A percentile compares a stretch with the other conserved stretches of the same genome.
Conservation (phyloP, 2,113 vertebrate species). For the Anthoscopus minutus region DNA sequence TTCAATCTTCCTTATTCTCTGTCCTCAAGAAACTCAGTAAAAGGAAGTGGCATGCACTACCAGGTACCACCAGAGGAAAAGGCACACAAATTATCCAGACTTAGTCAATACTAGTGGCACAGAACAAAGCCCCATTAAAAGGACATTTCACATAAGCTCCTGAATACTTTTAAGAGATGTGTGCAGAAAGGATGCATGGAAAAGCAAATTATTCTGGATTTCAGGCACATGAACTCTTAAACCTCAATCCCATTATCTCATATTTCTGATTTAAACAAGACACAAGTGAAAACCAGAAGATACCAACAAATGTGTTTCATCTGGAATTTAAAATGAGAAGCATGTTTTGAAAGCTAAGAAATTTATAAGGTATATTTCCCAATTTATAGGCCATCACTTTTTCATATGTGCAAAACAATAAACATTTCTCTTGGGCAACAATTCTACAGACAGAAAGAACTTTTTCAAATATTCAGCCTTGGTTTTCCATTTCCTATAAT, state of each 20-base stretch:
- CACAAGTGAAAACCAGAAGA: neutral
- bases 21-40: neutral
- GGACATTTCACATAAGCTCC: neutral
- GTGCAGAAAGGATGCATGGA: neutral
- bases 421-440: slow-evolving; percentile 16
- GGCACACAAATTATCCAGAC: neutral
- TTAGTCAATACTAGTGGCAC: neutral
- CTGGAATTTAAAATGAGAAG: neutral
- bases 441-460: neutral
- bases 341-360: neutral
- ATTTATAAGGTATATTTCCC: neutral
- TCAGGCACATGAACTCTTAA: neutral
- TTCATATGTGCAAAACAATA: slow-evolving; percentile 4
- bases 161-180: neutral
- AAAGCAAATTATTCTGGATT: neutral
- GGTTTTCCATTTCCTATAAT: slow-evolving; percentile 20
- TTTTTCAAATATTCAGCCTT: slow-evolving; percentile 6
- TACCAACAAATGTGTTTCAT: neutral
- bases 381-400: neutral
- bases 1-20: neutral
- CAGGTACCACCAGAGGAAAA: neutral
- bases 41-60: neutral
- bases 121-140: neutral
- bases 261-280: neutral
- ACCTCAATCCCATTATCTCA: neutral